Evolutionary conservation across 2,888 invertebrate genomes (phyloP).

Genomic region (Pammene aurita): DNA sequence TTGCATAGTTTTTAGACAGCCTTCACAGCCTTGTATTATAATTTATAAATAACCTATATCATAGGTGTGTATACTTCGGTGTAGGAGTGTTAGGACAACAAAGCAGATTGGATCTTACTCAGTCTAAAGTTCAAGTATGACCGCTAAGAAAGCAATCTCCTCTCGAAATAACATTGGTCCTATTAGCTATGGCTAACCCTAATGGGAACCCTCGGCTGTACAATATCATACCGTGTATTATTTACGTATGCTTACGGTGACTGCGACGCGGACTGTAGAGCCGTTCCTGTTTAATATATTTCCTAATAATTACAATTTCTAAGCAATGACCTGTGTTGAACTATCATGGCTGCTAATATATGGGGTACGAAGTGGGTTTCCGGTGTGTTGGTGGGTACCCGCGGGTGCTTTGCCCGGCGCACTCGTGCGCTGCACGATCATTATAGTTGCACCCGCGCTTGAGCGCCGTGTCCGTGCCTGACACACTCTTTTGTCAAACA

Average conservation of each 20-base stretch:
- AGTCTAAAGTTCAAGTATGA: no score
- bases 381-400: conserved; percentile 43
- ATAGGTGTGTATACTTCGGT: no score
- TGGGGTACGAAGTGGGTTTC: conserved; percentile 49
- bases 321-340: conserved; percentile 41
- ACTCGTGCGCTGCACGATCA: conserved; percentile 44
- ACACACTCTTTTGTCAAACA: conserved; percentile 58
- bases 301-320: neutral
- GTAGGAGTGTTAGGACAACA: no score
- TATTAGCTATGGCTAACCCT: no score
- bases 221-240: no score
- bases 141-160: no score
- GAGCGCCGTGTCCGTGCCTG: neutral
- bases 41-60: no score
- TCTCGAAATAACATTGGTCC: no score
- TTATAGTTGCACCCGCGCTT: conserved; percentile 12
- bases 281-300: neutral
- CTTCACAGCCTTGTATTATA: neutral
- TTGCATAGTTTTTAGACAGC: neutral
- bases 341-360: conserved; percentile 51
- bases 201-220: no score
- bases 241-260: no score
- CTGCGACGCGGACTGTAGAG: neutral
- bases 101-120: no score
- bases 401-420: neutral